phyloP scores from a whole-genome alignment of 2,797 vertebrate species.

The Buphagus erythrorhynchus region DNA sequence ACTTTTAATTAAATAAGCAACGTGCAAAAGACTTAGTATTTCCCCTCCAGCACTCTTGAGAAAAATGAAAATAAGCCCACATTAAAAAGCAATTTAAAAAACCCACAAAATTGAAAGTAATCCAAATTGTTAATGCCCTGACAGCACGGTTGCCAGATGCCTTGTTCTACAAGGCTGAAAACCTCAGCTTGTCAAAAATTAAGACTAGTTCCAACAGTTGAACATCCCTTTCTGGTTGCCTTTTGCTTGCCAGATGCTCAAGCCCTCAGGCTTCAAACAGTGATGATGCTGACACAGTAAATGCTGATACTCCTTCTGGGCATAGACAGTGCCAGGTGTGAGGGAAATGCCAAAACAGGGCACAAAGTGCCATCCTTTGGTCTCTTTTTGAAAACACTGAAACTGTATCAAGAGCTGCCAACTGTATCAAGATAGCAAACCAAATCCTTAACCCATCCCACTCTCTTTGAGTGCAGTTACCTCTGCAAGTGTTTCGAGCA shows the following conservation, averaged over 20 bases:
- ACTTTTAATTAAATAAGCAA: not conserved
- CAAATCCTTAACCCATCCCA: not conserved
- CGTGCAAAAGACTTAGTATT: not conserved
- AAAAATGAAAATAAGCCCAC: not conserved
- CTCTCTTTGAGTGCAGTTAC: not conserved
- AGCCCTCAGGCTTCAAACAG: not conserved
- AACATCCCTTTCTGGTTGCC: not conserved
- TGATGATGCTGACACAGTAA: not conserved
- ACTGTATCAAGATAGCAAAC: not conserved
- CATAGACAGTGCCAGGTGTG: not conserved
- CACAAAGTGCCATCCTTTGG: not conserved
- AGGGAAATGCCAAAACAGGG: not conserved
- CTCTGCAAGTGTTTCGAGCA: not conserved
- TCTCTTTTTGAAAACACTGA: not conserved
- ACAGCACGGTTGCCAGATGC: not conserved
- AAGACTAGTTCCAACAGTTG: not conserved
- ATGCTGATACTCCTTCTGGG: not conserved
- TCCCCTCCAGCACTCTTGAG: not conserved
- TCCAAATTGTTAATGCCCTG: not conserved
- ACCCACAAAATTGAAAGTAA: not conserved
- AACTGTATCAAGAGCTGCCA: not conserved
- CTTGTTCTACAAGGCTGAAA: conserved; percentile 40
- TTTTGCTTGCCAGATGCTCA: not conserved
- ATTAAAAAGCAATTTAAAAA: not conserved
- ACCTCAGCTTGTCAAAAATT: not conserved